phyloP scores from a whole-genome alignment of 64 coral and sea anemone genomes.

The Montipora efflorescens region DNA sequence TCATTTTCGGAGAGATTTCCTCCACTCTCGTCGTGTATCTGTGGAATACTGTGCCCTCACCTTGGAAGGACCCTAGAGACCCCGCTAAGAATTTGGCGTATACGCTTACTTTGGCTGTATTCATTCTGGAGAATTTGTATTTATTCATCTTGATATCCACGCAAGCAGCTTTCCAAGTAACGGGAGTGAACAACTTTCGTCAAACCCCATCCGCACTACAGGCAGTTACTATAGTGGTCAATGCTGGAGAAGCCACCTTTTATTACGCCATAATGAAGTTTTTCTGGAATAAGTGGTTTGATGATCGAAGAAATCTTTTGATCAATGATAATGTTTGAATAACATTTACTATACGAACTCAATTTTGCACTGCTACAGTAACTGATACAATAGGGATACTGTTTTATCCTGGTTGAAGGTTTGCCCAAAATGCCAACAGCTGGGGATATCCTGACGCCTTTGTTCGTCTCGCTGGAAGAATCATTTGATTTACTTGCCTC shows the following conservation, averaged over 20 bases:
- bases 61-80: too few species aligned
- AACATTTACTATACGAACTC: too few species aligned
- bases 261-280: conserved; percentile 57
- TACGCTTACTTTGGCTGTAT: not conserved
- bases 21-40: not conserved
- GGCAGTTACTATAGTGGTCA: not conserved
- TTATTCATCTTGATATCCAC: not conserved
- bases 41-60: too few species aligned
- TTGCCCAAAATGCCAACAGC: too few species aligned
- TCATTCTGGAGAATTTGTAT: conserved; percentile 32
- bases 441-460: too few species aligned
- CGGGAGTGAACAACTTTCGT: too few species aligned
- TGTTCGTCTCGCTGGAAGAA: too few species aligned
- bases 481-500: too few species aligned
- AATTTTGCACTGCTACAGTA: too few species aligned
- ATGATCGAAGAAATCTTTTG: conserved; percentile 38
- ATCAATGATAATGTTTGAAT: conserved; percentile 30
- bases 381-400: too few species aligned
- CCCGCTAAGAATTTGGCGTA: conserved; percentile 1
- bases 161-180: too few species aligned
- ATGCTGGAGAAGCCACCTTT: conserved; percentile 31
- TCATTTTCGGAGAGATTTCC: not conserved
- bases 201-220: not conserved
- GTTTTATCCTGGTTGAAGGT: too few species aligned
- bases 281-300: conserved; percentile 59